These are phyloP conservation scores for Polydesmus complanatus DNA, from an alignment of 2,888 invertebrate genomes.

Conservation along the genomic window DNA sequence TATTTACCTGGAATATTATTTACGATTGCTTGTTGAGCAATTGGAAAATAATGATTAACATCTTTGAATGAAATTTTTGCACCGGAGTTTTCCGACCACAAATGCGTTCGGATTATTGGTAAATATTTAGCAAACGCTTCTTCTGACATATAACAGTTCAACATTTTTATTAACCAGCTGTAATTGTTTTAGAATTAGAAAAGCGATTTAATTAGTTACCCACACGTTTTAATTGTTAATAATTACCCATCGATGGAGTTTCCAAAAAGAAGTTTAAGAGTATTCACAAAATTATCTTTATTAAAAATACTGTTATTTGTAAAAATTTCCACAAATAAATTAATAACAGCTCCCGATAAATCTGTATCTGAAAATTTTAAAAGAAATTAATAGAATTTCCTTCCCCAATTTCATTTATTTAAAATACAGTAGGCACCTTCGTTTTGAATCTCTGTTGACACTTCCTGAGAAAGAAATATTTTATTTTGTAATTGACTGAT, in stretches of 20 bases:
- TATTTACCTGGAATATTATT: slow-evolving; percentile 5
- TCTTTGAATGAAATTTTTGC: not conserved
- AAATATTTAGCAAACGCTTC: slow-evolving; percentile 12
- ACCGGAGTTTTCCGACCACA: slow-evolving; percentile 14
- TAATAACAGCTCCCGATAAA: not conserved
- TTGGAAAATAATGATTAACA: not conserved
- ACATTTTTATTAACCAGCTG: slow-evolving; percentile 14
- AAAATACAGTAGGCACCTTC: not conserved
- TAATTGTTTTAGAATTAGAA: not conserved
- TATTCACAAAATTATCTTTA: not conserved
- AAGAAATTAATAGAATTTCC: too few relatives aligned
- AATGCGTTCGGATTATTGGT: slow-evolving; percentile 8
- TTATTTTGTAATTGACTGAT: too few relatives aligned
- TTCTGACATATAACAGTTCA: slow-evolving; percentile 5
- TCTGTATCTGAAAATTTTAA: too few relatives aligned
- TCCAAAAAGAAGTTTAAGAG: slow-evolving; percentile 9
- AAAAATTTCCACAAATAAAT: not conserved
- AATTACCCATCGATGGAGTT: slow-evolving; percentile 5
- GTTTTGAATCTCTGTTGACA: not conserved
- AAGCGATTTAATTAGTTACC: not conserved
- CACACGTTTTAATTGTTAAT: not conserved
- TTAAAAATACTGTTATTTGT: not conserved
- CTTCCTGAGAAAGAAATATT: not conserved
- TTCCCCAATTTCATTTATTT: not conserved
- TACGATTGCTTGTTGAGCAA: slow-evolving; percentile 1